Conservation (phyloP, 1,140 invertebrate species). For the Drosophila parvula region DNA sequence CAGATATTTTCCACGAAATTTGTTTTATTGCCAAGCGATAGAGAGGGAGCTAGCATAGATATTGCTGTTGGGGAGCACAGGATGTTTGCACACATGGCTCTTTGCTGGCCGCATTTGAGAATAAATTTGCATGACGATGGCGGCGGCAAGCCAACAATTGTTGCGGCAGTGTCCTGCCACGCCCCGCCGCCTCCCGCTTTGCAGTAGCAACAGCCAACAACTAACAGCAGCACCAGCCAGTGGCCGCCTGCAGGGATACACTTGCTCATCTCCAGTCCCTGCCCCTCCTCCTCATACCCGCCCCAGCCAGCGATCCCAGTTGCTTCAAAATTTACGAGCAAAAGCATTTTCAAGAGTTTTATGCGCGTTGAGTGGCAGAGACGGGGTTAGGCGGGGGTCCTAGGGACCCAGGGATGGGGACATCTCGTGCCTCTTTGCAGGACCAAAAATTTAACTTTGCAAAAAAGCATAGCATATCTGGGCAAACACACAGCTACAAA, state of each 20-base stretch:
- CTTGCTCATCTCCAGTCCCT: conserved; percentile 31
- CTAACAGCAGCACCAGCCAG: conserved; percentile 34
- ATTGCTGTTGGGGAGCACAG: conserved; percentile 1
- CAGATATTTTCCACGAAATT: conserved; percentile 70
- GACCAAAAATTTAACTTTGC: conserved; percentile 69
- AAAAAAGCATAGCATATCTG: conserved; percentile 22
- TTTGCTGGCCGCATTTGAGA: conserved; percentile 72
- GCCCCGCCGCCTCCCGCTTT: background rate
- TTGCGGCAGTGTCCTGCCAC: conserved; percentile 72
- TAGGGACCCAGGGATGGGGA: conserved; percentile 13
- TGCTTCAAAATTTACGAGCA: conserved; percentile 81
- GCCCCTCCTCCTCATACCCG: background rate
- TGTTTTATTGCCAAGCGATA: conserved; percentile 63
- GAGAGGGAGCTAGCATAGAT: background rate
- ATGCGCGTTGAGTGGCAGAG: conserved; percentile 74
- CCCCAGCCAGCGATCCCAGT: conserved; percentile 42
- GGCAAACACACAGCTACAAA: conserved; percentile 22
- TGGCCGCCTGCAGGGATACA: conserved; percentile 58
- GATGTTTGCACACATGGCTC: conserved; percentile 66
- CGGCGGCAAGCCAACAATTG: conserved; percentile 76
- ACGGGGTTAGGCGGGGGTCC: conserved; percentile 5
- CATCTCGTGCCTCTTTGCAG: conserved; percentile 21
- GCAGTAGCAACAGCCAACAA: conserved; percentile 27
- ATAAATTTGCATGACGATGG: conserved; percentile 75
- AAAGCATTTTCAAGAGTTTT: conserved; percentile 83